phyloP scores from a whole-genome alignment of 2,113 vertebrate species.

The Herpetotheres cachinnans region DNA sequence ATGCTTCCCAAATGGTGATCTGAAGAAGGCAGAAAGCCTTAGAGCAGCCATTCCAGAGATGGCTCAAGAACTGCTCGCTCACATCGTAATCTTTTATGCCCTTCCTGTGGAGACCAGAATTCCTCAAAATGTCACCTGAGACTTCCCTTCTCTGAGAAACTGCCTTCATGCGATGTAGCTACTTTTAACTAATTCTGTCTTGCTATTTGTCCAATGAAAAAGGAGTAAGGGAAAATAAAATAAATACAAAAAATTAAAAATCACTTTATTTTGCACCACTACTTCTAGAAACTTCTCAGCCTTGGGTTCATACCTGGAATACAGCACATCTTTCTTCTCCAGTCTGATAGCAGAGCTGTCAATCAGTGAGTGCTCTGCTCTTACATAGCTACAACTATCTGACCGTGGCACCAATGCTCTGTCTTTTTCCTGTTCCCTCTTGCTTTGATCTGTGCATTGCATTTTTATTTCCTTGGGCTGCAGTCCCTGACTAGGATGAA shows the following conservation, averaged over 20 bases:
- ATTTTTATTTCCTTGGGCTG: neutral
- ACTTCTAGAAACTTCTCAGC: neutral
- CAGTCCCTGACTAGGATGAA: neutral
- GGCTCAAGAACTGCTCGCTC: neutral
- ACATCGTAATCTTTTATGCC: neutral
- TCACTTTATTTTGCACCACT: neutral
- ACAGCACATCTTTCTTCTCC: neutral
- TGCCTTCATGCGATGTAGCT: neutral
- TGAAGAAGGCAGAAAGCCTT: neutral
- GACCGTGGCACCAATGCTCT: neutral
- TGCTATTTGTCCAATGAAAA: neutral
- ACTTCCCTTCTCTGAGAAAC: neutral
- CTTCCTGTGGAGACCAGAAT: neutral
- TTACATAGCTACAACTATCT: neutral
- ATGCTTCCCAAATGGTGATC: neutral
- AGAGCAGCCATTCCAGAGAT: neutral
- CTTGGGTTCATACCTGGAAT: neutral
- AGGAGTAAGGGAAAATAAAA: neutral
- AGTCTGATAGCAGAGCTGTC: neutral
- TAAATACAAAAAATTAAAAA: neutral
- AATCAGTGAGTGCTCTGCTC: neutral
- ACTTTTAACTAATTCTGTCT: neutral
- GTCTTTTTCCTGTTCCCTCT: neutral
- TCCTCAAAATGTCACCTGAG: neutral
- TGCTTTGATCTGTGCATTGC: neutral